These are phyloP conservation scores for Bolborhynchus lineola DNA, from an alignment of 2,113 vertebrate species.

Conservation along the genomic window DNA sequence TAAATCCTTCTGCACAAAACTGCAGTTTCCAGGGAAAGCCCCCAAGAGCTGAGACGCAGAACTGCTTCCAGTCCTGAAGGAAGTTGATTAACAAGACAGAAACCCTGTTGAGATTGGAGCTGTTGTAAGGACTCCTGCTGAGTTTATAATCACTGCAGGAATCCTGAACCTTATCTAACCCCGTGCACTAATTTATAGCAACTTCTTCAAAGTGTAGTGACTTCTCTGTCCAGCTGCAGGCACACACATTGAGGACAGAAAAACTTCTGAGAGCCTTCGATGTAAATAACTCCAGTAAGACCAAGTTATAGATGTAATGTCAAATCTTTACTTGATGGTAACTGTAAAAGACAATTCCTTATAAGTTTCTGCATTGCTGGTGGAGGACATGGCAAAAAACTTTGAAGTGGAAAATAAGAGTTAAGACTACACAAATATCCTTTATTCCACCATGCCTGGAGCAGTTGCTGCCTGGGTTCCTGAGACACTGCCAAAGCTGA, in stretches of 20 bases:
- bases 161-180: conserved; percentile 45
- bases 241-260: background rate
- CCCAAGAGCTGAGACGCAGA: background rate
- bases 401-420: background rate
- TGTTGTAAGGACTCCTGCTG: conserved; percentile 6
- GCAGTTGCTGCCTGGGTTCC: background rate
- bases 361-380: background rate
- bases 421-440: background rate
- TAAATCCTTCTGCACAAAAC: background rate
- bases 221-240: conserved; percentile 19
- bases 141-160: conserved; percentile 47
- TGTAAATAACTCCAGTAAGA: conserved; percentile 9
- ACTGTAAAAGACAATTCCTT: background rate
- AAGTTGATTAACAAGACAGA: conserved; percentile 52
- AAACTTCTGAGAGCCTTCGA: background rate
- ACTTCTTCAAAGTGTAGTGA: conserved; percentile 4
- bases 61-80: background rate
- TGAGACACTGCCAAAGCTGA: background rate
- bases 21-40: background rate
- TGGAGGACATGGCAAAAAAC: background rate
- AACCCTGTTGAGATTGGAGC: background rate
- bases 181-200: background rate
- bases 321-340: background rate
- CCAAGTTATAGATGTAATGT: background rate
- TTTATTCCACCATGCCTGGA: rapidly evolving